Percentiles rank a stretch among this genome's conserved stretches.
Conservation (phyloP, 2,113 vertebrate genomes). For the Ptyas mucosa region DNA sequence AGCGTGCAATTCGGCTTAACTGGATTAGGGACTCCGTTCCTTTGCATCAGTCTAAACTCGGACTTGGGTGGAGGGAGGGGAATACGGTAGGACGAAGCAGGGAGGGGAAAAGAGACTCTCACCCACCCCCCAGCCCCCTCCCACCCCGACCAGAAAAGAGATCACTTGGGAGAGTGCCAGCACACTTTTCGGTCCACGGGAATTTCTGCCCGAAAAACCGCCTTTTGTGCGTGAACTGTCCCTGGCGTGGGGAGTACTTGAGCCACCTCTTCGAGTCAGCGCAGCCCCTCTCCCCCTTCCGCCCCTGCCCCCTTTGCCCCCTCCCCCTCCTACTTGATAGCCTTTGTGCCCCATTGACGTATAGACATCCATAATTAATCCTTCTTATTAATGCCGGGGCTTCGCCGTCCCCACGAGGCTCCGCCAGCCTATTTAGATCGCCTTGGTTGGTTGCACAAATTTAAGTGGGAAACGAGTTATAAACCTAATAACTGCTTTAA, state of each 20-base stretch:
- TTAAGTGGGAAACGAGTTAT: conserved; percentile 80
- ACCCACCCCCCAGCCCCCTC: too few species aligned
- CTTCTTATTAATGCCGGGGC: conserved; percentile 72
- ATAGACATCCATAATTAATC: conserved; percentile 78
- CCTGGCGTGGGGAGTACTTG: not conserved
- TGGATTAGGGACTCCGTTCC: not conserved
- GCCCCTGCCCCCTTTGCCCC: not conserved
- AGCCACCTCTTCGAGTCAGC: not conserved
- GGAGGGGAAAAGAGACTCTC: not conserved
- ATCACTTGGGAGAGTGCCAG: not conserved
- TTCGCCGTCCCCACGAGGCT: conserved; percentile 70
- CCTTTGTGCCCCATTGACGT: conserved; percentile 63
- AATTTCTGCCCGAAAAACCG: not conserved
- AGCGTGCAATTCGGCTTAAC: not conserved
- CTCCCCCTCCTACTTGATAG: conserved; percentile 46
- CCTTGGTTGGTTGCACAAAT: conserved; percentile 79
- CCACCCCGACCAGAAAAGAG: not conserved
- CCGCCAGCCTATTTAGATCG: conserved; percentile 78
- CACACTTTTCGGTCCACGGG: not conserved
- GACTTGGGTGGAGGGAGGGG: not conserved
- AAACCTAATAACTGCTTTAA: conserved; percentile 76
- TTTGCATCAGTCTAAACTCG: not conserved
- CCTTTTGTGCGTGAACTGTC: not conserved
- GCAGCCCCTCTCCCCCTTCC: not conserved
- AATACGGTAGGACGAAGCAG: not conserved